Evolutionary conservation across 2,797 vertebrate species (phyloP), one percentile per base, ranked within the genome.

Genomic region (Acrossocheilus wenchowensis): DNA sequence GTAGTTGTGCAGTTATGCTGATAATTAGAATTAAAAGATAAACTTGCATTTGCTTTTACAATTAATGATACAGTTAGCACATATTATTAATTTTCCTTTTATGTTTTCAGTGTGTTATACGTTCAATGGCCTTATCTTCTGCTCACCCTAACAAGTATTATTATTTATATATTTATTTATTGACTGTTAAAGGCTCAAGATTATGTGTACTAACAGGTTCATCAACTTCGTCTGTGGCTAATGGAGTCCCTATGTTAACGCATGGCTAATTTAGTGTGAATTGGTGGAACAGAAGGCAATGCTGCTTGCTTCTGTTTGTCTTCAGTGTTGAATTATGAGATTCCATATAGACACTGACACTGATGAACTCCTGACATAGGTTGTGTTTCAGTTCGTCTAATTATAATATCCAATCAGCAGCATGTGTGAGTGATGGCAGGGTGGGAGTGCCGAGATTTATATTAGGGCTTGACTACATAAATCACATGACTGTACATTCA

Each of bases 401-500:
- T 87, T 87, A 84, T 84, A 69, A 81, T 78, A 72, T 64, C 78
- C 64, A 89, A 87, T 87, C 68, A 84, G 36, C 60, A 75, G 23
- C n/a, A 48, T 30, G 66, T 50, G 57, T 88, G 87, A 86, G 74
- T 68, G 87, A 81, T 88, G 68, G n/a, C 41, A 75, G 73, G 57
- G 26, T 80, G 50, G 77, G 41, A 36, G 66, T 23, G 5, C 41
- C 36, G 30, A 79, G 71, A 75, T 69, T 62, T 26, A 66, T 45
- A 71, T 54, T 80, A 75, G 66, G 30, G 30, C 80, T 50, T 19
- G 48, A 71, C 62, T 71, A 36, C 72, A 87, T 87, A 80, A 84
- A 89, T 87, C 82, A 84, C 52, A 69, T 15, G 8, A 52, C 19
- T 52, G n/a, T 50, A 60, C 30, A 60, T 72, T 72, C 23, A 83